phyloP scores from a whole-genome alignment of 2,797 vertebrate species.

The Rhinophrynus dorsalis region DNA sequence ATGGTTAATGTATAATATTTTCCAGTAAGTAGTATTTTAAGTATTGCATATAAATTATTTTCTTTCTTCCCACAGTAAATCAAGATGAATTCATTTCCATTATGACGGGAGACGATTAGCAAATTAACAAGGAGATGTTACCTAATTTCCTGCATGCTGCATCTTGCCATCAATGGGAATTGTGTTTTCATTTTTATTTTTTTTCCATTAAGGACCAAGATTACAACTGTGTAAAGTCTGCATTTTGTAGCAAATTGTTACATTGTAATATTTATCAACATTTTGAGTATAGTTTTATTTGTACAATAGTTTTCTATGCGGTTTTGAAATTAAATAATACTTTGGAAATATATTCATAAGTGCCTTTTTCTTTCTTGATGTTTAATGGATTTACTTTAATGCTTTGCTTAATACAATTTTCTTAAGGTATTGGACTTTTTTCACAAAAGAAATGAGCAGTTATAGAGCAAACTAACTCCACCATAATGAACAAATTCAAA shows the following conservation, averaged over 20 bases:
- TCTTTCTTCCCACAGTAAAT: constrained; percentile 67
- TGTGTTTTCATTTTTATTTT: too few species aligned
- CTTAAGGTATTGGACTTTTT: too few species aligned
- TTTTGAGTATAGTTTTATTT: constrained; percentile 59
- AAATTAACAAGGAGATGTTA: constrained; percentile 51
- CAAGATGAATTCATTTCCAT: constrained; percentile 80
- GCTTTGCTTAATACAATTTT: not conserved
- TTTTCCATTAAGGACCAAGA: constrained; percentile 21
- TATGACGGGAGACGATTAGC: constrained; percentile 78
- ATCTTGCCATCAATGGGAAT: not conserved
- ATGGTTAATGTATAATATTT: too few species aligned
- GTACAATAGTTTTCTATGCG: constrained; percentile 64
- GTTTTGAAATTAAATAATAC: constrained; percentile 59
- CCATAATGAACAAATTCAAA: too few species aligned
- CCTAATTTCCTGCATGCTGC: not conserved
- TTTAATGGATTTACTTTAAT: not conserved
- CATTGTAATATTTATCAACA: constrained; percentile 56
- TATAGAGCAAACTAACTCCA: too few species aligned
- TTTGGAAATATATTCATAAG: constrained; percentile 43
- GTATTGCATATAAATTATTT: constrained; percentile 22
- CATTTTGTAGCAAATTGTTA: constrained; percentile 34
- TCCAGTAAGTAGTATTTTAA: too few species aligned
- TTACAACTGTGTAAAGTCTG: constrained; percentile 5
- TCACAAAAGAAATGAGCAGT: too few species aligned
- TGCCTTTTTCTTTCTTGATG: too few species aligned